Conservation (phyloP, 53 echinoderm and acorn worm genomes). For the Hippasteria phrygiana region DNA sequence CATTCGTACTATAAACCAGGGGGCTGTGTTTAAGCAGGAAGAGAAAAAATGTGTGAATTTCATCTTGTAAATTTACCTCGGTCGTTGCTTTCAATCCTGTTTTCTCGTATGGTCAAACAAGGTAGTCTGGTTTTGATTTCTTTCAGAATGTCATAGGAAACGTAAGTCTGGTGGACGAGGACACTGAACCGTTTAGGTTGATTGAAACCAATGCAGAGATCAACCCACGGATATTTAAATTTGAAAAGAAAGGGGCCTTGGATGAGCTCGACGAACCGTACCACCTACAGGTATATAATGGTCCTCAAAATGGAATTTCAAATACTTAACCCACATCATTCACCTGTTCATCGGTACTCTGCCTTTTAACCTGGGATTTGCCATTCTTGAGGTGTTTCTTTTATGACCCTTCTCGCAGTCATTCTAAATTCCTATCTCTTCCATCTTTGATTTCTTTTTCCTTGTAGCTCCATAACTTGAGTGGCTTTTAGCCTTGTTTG, state of each 20-base stretch:
- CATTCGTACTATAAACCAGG: no score
- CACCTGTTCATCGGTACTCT: background rate
- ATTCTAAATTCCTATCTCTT: no score
- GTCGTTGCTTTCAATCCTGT: background rate
- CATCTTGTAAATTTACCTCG: no score
- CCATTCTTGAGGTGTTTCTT: no score
- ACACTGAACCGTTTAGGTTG: slow-evolving; percentile 8
- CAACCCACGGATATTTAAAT: background rate
- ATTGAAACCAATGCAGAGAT: no score
- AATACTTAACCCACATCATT: background rate
- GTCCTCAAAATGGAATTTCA: background rate
- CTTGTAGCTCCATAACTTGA: no score
- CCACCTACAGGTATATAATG: background rate
- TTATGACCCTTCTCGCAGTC: no score
- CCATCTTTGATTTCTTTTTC: no score
- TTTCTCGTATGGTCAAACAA: background rate
- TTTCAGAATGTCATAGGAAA: slow-evolving; percentile 2
- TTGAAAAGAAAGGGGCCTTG: background rate
- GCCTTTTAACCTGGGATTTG: no score
- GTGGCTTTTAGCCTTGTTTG: no score
- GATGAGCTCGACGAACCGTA: background rate
- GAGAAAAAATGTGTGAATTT: no score
- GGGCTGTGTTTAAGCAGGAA: no score
- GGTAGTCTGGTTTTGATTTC: background rate
- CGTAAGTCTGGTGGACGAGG: background rate